These are phyloP conservation scores for Gyps fulvus DNA, from an alignment of 2,113 vertebrate species.

Conservation along the genomic window DNA sequence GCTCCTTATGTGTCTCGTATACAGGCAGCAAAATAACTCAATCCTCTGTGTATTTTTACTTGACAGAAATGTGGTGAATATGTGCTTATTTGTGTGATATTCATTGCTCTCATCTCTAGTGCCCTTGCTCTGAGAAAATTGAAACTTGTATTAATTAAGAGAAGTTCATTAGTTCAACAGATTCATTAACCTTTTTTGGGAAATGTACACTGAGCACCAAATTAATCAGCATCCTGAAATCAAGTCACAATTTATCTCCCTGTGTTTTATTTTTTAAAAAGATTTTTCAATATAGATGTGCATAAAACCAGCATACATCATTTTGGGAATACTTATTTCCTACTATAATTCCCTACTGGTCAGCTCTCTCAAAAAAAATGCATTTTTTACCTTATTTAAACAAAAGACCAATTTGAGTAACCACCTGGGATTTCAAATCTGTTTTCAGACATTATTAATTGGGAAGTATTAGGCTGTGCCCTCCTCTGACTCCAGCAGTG, in stretches of 20 bases:
- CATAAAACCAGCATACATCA: background rate
- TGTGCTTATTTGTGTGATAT: background rate
- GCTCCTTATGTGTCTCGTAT: background rate
- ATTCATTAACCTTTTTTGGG: slow-evolving; percentile 64
- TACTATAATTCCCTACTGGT: background rate
- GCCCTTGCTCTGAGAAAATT: slow-evolving; percentile 32
- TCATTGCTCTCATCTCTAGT: background rate
- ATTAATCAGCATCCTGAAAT: slow-evolving; percentile 58
- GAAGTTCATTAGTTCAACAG: slow-evolving; percentile 57
- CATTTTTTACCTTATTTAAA: background rate
- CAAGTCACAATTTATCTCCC: slow-evolving; percentile 15
- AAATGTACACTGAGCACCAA: slow-evolving; percentile 54
- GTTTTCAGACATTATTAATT: slow-evolving; percentile 48
- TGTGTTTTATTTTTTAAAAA: background rate
- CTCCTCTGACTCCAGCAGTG: background rate
- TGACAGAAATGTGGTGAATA: background rate
- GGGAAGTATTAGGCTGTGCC: background rate
- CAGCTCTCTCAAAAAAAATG: background rate
- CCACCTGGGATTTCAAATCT: background rate
- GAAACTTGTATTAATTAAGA: slow-evolving; percentile 56
- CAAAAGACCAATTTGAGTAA: background rate
- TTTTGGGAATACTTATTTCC: background rate
- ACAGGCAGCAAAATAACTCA: background rate
- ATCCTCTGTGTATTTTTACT: background rate
- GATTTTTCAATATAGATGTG: background rate